Conservation (phyloP, 2,113 vertebrate genomes). For the Chaenocephalus aceratus region DNA sequence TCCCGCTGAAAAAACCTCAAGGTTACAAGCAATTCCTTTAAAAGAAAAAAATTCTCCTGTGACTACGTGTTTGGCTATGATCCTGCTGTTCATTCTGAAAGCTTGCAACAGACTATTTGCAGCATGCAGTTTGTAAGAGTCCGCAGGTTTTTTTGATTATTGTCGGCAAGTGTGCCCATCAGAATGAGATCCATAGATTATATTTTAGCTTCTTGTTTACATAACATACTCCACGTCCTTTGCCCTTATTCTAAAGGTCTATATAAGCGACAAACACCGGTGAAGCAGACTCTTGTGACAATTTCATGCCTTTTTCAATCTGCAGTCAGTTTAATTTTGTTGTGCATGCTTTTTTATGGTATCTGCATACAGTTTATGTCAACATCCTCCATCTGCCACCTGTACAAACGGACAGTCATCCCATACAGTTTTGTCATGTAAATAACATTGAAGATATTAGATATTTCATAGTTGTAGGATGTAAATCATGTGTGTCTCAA, state of each 20-base stretch:
- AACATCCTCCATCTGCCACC: constrained; percentile 13
- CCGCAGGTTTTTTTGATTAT: constrained; percentile 9
- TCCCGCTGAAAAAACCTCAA: constrained; percentile 26
- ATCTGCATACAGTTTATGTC: constrained; percentile 24
- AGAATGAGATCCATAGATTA: constrained; percentile 26
- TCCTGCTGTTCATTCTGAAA: constrained; percentile 42
- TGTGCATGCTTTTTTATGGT: constrained; percentile 23
- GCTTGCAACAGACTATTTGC: constrained; percentile 37
- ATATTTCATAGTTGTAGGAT: constrained; percentile 10
- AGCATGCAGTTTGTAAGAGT: constrained; percentile 49
- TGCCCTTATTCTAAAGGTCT: constrained; percentile 18
- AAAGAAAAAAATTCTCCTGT: constrained; percentile 5
- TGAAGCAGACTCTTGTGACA: constrained; percentile 30
- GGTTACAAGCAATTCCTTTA: constrained; percentile 11
- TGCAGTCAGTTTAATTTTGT: constrained; percentile 34
- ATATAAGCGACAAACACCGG: constrained; percentile 25
- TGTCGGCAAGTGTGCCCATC: constrained; percentile 12
- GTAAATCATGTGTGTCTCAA: constrained; percentile 34
- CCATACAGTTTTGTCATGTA: constrained; percentile 48
- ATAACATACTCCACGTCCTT: constrained; percentile 27
- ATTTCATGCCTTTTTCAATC: constrained; percentile 59
- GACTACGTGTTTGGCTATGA: constrained; percentile 46
- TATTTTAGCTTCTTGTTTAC: constrained; percentile 61
- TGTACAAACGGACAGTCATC: constrained; percentile 41
- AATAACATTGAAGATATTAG: constrained; percentile 13